A percentile compares a stretch with the other conserved stretches of the same genome.
These are phyloP conservation scores for Crocidura indochinensis DNA, from an alignment of 2,797 vertebrate species.

Conservation along the genomic window DNA sequence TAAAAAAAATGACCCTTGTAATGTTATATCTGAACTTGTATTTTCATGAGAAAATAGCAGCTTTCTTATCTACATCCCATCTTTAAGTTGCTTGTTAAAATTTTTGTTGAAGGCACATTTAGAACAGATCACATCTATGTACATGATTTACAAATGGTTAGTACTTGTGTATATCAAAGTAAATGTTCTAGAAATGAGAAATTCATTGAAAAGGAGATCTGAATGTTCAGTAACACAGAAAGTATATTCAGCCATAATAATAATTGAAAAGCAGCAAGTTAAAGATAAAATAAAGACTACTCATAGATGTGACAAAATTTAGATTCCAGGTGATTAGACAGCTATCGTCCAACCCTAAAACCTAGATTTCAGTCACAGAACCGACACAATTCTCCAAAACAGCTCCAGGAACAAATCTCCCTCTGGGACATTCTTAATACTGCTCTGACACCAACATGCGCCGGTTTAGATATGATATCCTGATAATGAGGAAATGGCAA, in stretches of 20 bases:
- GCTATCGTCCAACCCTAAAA: too few relatives aligned
- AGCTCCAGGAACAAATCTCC: too few relatives aligned
- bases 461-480: too few relatives aligned
- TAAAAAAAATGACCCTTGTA: neutral
- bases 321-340: conserved; percentile 35
- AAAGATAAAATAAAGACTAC: conserved; percentile 39
- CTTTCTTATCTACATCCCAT: conserved; percentile 1
- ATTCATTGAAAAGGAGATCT: conserved; percentile 34
- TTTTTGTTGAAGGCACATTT: conserved; percentile 45
- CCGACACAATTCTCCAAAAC: too few relatives aligned
- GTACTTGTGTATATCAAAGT: neutral
- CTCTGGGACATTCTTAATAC: too few relatives aligned
- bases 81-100: conserved; percentile 60
- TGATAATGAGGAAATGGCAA: too few relatives aligned
- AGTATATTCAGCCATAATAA: neutral
- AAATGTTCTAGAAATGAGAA: conserved; percentile 19
- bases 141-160: conserved; percentile 3
- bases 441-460: too few relatives aligned
- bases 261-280: conserved; percentile 44
- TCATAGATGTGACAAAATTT: conserved; percentile 34
- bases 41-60: neutral
- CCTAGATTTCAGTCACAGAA: neutral
- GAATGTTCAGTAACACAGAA: conserved; percentile 23
- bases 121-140: neutral
- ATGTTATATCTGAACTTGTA: conserved; percentile 5